These are phyloP conservation scores for Chaenogobius annularis DNA, from an alignment of 2,113 vertebrate genomes.

Conservation along the genomic window DNA sequence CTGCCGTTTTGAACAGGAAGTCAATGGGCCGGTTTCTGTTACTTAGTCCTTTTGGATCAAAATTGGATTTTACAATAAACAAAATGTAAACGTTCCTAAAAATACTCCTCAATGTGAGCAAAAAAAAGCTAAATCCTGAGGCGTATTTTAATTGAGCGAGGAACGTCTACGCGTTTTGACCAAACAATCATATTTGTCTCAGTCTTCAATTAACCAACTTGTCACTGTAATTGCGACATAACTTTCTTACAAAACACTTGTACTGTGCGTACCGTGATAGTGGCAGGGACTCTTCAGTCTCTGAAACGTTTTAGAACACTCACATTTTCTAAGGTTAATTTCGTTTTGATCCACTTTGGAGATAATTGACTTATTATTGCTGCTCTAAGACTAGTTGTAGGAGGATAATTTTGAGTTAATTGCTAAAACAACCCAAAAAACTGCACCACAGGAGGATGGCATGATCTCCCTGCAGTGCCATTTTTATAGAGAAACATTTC, in stretches of 20 bases:
- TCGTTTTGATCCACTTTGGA: conserved; percentile 6
- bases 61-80: no score
- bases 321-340: background rate
- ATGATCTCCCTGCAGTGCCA: background rate
- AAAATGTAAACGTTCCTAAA: no score
- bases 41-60: no score
- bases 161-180: no score
- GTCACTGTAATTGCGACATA: background rate
- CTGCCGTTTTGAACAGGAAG: no score
- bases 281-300: no score
- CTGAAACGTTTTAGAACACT: background rate
- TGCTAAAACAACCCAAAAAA: conserved; percentile 3
- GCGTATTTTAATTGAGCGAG: no score
- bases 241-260: background rate
- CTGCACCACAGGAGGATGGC: background rate
- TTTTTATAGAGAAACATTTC: background rate
- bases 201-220: background rate
- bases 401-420: background rate
- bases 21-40: no score
- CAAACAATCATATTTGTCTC: no score
- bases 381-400: background rate
- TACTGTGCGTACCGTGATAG: background rate
- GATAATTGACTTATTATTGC: conserved; percentile 3
- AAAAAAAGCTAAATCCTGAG: no score
- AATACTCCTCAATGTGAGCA: no score